Evolutionary conservation across 1,140 invertebrate genomes (phyloP), one percentile per base, ranked within the genome.

Genomic region (Tetramorium alpestre): DNA sequence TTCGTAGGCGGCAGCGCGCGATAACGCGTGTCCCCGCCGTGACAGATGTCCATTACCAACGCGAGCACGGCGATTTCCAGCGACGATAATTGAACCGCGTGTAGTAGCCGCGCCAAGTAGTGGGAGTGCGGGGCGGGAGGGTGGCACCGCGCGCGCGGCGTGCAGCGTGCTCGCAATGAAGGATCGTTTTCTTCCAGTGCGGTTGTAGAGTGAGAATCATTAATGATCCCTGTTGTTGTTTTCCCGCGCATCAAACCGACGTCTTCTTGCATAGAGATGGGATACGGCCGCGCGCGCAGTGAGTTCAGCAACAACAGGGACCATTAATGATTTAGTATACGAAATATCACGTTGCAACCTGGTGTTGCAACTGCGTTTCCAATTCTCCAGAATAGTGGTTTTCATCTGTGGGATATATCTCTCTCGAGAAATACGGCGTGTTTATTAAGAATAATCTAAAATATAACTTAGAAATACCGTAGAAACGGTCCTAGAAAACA

Each of bases 11-110:
- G 54, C 41, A 22, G 41, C 58, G 51, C 69, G 54, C 80, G 80
- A 84, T 84, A 84, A 84, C 80, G 69, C 80, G 80, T 49, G 67
- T 84, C 28, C 54, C 54, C 54, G 56, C 18, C 54, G 69, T 84
- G 80, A 84, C 80, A 84, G 80, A 84, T 75, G 80, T 84, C 80
- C 69, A 84, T 84, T 75, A 84, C n/a, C 38, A n/a, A 16, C 69
- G 80, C 80, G 80, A 84, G 69, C 58, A 62, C 54, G 44, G 69
- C 80, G 80, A 84, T 84, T 84, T 75, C 54, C 69, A 73, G 44
- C 18, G 69, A 75, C 70, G 54, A 75, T 84, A 84, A 84, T 84
- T 84, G 80, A 84, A 56, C 80, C 67, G 80, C 65, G 51, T 72
- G 22, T n/a, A 8, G 65, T 22, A 10, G 78, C 64, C 25, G 13